Evolutionary conservation across 2,888 invertebrate genomes (phyloP).

Genomic region (Parnassius apollo): DNA sequence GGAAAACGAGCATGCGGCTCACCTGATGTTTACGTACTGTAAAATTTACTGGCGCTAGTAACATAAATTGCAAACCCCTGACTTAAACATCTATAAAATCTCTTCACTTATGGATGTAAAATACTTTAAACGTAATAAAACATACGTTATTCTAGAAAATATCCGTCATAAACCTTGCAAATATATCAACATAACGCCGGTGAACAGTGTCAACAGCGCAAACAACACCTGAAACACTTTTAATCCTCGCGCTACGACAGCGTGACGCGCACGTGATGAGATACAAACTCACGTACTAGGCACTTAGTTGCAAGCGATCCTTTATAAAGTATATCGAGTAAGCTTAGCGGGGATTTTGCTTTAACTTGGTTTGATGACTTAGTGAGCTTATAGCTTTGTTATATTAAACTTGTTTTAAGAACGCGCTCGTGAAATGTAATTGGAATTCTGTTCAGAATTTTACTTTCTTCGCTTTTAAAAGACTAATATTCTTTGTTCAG

Average conservation of each 20-base stretch:
- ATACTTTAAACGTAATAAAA: too few species aligned
- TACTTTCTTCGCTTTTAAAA: background rate
- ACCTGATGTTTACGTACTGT: too few species aligned
- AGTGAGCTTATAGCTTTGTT: constrained; percentile 24
- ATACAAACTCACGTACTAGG: constrained; percentile 11
- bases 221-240: constrained; percentile 18
- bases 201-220: constrained; percentile 11
- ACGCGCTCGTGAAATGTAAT: constrained; percentile 5
- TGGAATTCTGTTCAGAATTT: constrained; percentile 15
- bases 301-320: constrained; percentile 15
- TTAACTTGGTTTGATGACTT: constrained; percentile 20
- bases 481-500: background rate
- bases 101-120: too few species aligned
- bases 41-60: too few species aligned
- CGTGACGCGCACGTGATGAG: constrained; percentile 17
- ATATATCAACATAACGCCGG: background rate
- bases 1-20: too few species aligned
- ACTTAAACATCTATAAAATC: too few species aligned
- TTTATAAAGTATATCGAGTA: constrained; percentile 19
- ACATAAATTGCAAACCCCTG: too few species aligned
- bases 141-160: background rate
- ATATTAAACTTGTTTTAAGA: constrained; percentile 23
- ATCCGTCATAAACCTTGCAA: constrained; percentile 5
- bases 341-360: constrained; percentile 13
- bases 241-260: constrained; percentile 10